Evolutionary conservation across 2,113 vertebrate species (phyloP), one percentile per base, ranked within the genome.

Genomic region (Anthoscopus minutus): DNA sequence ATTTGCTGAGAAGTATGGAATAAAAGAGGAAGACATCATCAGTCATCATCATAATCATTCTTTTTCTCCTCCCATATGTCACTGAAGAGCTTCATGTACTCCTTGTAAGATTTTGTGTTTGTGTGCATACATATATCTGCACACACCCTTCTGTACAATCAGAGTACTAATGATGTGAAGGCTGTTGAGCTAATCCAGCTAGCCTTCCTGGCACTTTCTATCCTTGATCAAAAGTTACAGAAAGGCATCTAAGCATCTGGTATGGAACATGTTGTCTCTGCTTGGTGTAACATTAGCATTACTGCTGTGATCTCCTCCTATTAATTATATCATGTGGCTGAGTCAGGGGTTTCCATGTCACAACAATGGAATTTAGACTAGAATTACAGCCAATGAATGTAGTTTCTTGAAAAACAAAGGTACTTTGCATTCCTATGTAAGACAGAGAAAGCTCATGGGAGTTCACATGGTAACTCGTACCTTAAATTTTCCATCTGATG

Each of bases 401-500:
- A 11, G 19, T 66, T 82, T 77, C 37, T 86, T 64, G 58, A 87
- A 81, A 74, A 72, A 69, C 12, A 17, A 11, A 28, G 38, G 89
- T 81, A 56, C 22, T 72, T 64, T 66, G 31, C 71, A 73, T 80
- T 92, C 73, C 51, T 61, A 56, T 81, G 30, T 61, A 86, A 85
- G 38, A 62, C 4, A 2, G 33, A 76, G 35, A 94, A 74, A 48
- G 42, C 88, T 45, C 54, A 28, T 23, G 19, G 40, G 79, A 71
- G 35, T 78, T 77, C 61, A 69, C 30, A 22, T 53, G 28, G 40
- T 81, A 82, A 50, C 15, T 51, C 90, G 27, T 96, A 99, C 99
- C 98, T 99, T 99, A 97, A 99, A 99, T 96, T 99, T 99, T 60
- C 99, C 99, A 66, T 99, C 99, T 9, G 98, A 98, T 54, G 99